A percentile compares a stretch with the other conserved stretches of the same genome.
These are phyloP conservation scores for Ecliptopera silaceata DNA, from an alignment of 2,888 invertebrate genomes.

Conservation along the genomic window DNA sequence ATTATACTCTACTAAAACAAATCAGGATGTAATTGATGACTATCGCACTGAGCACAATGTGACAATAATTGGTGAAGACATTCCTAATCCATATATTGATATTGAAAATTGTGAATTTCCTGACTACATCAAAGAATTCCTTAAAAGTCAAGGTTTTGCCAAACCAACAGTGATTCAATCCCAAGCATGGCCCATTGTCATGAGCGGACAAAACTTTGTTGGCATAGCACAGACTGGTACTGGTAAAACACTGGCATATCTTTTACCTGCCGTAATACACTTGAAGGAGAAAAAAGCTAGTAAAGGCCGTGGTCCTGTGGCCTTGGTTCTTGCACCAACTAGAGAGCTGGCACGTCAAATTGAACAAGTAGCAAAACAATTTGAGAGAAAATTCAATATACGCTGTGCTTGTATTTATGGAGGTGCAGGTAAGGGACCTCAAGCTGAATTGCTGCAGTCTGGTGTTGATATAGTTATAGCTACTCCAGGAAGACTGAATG, in stretches of 20 bases:
- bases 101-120: conserved; percentile 91
- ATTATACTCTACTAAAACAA: conserved; percentile 60
- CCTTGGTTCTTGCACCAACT: conserved; percentile 90
- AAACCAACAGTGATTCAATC: conserved; percentile 93
- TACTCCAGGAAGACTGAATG: conserved; percentile 93
- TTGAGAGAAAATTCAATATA: conserved; percentile 87
- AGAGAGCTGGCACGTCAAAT: conserved; percentile 91
- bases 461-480: conserved; percentile 94
- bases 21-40: conserved; percentile 80
- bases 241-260: conserved; percentile 90
- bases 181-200: conserved; percentile 92
- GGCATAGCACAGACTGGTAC: conserved; percentile 93
- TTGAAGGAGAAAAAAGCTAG: conserved; percentile 88
- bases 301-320: conserved; percentile 91
- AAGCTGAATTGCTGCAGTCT: conserved; percentile 84
- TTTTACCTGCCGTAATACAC: conserved; percentile 92
- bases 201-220: conserved; percentile 91
- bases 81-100: conserved; percentile 89
- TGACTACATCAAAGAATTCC: conserved; percentile 85
- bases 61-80: conserved; percentile 86
- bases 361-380: conserved; percentile 89
- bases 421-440: conserved; percentile 88
- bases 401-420: conserved; percentile 93
- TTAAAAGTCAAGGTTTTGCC: conserved; percentile 84
- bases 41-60: conserved; percentile 87